These are phyloP conservation scores for Anoplius nigerrimus DNA, from an alignment of 2,888 invertebrate genomes.

Conservation along the genomic window DNA sequence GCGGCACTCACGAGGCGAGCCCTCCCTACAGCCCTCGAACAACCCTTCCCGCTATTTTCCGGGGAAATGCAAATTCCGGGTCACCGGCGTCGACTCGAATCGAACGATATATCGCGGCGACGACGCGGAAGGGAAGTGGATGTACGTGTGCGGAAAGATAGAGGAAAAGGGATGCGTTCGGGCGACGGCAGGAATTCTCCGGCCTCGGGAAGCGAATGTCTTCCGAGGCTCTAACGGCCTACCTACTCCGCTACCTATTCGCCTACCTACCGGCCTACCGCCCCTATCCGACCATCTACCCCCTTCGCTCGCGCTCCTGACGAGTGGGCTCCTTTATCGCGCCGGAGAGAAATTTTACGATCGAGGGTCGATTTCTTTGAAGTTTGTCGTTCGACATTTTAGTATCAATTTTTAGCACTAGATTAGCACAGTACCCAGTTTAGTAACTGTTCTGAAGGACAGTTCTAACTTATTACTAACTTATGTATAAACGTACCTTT, in stretches of 20 bases:
- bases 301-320: neutral
- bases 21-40: neutral
- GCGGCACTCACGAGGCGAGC: neutral
- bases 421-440: no score
- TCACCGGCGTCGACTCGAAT: slow-evolving; percentile 57
- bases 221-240: neutral
- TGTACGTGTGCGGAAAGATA: slow-evolving; percentile 52
- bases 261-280: neutral
- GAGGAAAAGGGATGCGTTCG: slow-evolving; percentile 26
- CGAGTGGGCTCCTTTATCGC: neutral
- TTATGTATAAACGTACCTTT: no score
- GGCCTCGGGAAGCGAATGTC: neutral
- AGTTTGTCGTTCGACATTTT: no score
- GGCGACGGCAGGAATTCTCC: neutral
- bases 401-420: no score
- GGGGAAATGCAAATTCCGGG: slow-evolving; percentile 61
- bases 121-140: slow-evolving; percentile 50
- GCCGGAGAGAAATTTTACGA: no score
- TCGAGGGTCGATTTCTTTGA: no score
- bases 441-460: no score
- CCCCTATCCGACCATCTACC: neutral
- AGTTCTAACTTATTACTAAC: no score
- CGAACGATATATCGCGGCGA: slow-evolving; percentile 53
- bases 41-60: slow-evolving; percentile 47
- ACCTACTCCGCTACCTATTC: neutral